Evolutionary conservation across 37 sponge, comb jelly and placozoan genomes (phyloP).

Genomic region (Diacarnus erythraeanus): DNA sequence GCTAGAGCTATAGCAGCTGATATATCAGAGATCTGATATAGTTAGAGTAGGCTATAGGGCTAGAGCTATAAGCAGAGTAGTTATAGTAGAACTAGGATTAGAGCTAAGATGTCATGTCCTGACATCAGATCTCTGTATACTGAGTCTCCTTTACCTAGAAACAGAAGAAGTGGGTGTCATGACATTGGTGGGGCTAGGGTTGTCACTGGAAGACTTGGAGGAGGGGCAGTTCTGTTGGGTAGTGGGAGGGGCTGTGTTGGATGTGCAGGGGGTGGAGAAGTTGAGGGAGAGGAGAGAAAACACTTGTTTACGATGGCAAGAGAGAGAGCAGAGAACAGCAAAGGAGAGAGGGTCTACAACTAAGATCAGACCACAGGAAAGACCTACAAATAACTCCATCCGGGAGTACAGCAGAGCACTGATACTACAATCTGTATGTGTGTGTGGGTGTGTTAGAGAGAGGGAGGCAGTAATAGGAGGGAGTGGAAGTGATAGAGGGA

Average conservation of each 20-base stretch:
- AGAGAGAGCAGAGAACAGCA: conserved; percentile 10
- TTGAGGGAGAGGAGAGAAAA: conserved; percentile 24
- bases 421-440: conserved; percentile 44
- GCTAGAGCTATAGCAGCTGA: too few species aligned
- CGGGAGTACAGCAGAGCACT: conserved; percentile 31
- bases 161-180: too few species aligned
- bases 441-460: too few species aligned
- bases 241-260: neutral
- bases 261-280: neutral
- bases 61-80: too few species aligned
- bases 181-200: conserved; percentile 11
- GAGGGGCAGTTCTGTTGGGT: neutral
- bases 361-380: conserved; percentile 52
- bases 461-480: too few species aligned
- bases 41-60: too few species aligned
- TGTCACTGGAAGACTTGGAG: neutral
- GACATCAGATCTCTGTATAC: too few species aligned
- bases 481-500: too few species aligned
- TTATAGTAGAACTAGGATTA: too few species aligned
- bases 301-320: conserved; percentile 16
- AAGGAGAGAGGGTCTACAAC: conserved; percentile 37
- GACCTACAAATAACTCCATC: conserved; percentile 41
- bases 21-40: too few species aligned
- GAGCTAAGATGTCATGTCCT: too few species aligned
- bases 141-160: too few species aligned